Evolutionary conservation across 1,140 invertebrate species (phyloP).

Genomic region (Cotesia chilonis): DNA sequence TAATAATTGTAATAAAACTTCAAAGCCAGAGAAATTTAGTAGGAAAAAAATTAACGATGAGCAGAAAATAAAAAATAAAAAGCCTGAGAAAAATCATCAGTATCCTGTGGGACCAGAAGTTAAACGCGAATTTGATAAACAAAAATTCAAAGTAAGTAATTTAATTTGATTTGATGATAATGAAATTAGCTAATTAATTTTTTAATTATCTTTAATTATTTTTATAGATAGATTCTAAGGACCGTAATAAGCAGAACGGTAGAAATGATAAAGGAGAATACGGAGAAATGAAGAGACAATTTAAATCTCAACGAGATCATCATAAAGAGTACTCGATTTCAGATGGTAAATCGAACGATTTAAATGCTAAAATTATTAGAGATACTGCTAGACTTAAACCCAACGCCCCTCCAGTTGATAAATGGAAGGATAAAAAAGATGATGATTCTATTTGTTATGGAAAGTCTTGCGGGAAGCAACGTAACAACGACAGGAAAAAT

Average conservation of each 20-base stretch:
- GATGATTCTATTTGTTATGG: constrained; percentile 14
- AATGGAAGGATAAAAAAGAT: constrained; percentile 12
- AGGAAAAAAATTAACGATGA: neutral
- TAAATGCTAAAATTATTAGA: too few relatives aligned
- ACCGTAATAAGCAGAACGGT: neutral
- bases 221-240: neutral
- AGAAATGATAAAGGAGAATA: neutral
- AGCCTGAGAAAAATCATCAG: neutral
- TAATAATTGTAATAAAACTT: neutral
- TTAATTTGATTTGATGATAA: neutral
- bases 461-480: constrained; percentile 16
- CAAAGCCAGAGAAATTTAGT: neutral
- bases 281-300: neutral
- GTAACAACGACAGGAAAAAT: constrained; percentile 23
- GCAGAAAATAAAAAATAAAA: neutral
- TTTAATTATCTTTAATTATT: neutral
- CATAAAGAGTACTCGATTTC: neutral
- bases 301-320: neutral
- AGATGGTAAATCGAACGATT: too few relatives aligned
- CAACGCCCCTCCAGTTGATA: constrained; percentile 1
- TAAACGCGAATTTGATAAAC: neutral
- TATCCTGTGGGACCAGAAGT: constrained; percentile 20
- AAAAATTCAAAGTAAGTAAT: neutral
- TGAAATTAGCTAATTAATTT: neutral
- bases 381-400: too few relatives aligned